phyloP scores from a whole-genome alignment of 2,888 invertebrate species.

The Drosophila setosimentum region DNA sequence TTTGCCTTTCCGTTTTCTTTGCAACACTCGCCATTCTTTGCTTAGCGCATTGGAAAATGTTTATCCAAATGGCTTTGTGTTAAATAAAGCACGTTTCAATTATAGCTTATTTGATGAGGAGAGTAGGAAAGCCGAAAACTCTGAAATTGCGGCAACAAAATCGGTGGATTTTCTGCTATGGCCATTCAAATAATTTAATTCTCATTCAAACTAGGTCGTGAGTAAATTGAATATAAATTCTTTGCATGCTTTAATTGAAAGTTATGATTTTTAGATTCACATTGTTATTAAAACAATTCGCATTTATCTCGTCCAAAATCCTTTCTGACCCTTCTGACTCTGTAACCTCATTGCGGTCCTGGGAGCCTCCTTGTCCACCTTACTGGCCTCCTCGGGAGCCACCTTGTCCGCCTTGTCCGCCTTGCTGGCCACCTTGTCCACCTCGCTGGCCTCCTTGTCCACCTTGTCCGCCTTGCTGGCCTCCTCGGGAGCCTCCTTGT shows the following conservation, averaged over 20 bases:
- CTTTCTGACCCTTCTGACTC: not conserved
- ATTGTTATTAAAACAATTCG: too few relatives aligned
- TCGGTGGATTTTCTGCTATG: not conserved
- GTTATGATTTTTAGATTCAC: not conserved
- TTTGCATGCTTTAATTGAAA: not conserved
- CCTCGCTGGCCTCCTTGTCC: not conserved
- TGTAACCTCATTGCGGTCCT: not conserved
- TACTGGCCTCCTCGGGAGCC: not conserved
- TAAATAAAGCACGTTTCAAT: slow-evolving; percentile 36
- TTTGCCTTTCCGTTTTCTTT: slow-evolving; percentile 7
- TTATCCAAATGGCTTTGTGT: slow-evolving; percentile 45
- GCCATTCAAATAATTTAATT: not conserved
- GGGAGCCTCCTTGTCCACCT: not conserved
- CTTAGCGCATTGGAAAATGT: slow-evolving; percentile 12
- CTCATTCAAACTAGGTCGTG: not conserved
- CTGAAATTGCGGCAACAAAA: not conserved
- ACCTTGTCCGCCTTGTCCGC: not conserved
- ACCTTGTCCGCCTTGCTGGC: not conserved
- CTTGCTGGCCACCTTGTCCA: not conserved
- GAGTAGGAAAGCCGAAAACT: not conserved
- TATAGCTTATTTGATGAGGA: slow-evolving; percentile 11
- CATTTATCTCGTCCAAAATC: not conserved
- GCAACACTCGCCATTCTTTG: slow-evolving; percentile 11
- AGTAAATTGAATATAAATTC: not conserved
- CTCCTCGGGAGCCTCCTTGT: not conserved